Evolutionary conservation across 2,113 vertebrate genomes (phyloP), one percentile per base, ranked within the genome.

Genomic region (Mormyrus lacerda): DNA sequence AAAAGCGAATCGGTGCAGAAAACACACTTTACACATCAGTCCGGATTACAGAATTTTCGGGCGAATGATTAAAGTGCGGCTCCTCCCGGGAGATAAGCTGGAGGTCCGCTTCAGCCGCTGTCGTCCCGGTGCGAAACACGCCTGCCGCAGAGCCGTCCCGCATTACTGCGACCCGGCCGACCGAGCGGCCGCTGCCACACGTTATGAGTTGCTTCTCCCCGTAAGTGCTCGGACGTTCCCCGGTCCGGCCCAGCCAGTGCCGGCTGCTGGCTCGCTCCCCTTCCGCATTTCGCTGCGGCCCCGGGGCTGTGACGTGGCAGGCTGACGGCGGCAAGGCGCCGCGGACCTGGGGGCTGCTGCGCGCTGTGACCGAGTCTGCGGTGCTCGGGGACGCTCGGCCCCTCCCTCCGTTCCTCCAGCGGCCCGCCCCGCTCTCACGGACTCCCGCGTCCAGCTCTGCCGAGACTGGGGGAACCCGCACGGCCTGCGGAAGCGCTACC

Each of bases 211-310:
- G 73, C 10, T 47, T 84, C 24, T n/a, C 19, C 82, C 76, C 76
- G 35, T 82, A 82, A 42, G 39, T 19, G 76, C 19, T 17, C 39
- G 39, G 42, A 82, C 15, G 15, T 17, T 47, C 13, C 27, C 45
- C 82, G 44, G 87, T 65, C 48, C 53, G 69, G 50, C 82, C 42
- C 51, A 87, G 89, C 88, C 8, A 91, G 85, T 84, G 90, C 91
- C 91, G 92, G 93, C 94, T 91, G 95, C 93, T 95, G 92, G 94
- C 93, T 94, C 95, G 90, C 92, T 94, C 94, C 93, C 94, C 96
- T 98, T 98, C 97, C 97, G 97, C 96, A 95, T 97, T 97, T 97
- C 97, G 97, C 97, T 97, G 95, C 96, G 93, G 95, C 95, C 97
- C 94, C 96, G 94, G 93, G 96, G 96, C 97, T 96, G 97, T 97